Evolutionary conservation across 1,140 invertebrate genomes (phyloP), one percentile per base, ranked within the genome.

Genomic region (Drosophila serrata): DNA sequence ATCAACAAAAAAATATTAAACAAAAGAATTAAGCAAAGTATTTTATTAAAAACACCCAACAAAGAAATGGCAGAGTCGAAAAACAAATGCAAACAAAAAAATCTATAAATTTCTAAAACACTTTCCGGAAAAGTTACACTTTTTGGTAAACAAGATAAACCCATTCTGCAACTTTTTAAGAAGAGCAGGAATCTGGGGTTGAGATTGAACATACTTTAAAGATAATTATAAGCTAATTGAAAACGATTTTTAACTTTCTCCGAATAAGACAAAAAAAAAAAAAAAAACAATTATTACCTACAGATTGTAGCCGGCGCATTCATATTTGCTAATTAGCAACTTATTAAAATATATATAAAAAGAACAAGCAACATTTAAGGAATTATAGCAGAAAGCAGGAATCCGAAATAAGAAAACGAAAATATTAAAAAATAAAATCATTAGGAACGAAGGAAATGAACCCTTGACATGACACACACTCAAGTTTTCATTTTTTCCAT

Each of bases 401-500:
- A 69, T n/a, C 35, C 43, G 2, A 49, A 49, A 49, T 2, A 15
- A 31, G 9, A 31, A 27, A 13, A 40, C 19, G 42, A 46, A 31
- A 49, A 27, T 17, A 55, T 68, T 53, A 64, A 35, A 46, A 19
- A n/a, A n/a, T n/a, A n/a, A 63, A 37, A 40, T 3, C 43, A 56
- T 19, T 37, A 51, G 31, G 33, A 74, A 45, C 31, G 27, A 63
- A 63, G 35, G 40, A 45, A 62, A 67, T 67, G 33, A 64, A 59
- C 11, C 39, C 65, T 74, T 40, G 42, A 49, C 63, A 37, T 22
- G 19, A 64, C 33, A 27, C 49, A 76, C 76, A 80, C 65, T 73
- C 78, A 81, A 77, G 63, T 82, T 88, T 84, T 88, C 61, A 87
- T 90, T 92, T 86, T 91, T 79, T 53, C 51, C 75, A 82, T 91